These are phyloP conservation scores for Coregonus clupeaformis DNA, from an alignment of 2,113 vertebrate species.

Conservation along the genomic window DNA sequence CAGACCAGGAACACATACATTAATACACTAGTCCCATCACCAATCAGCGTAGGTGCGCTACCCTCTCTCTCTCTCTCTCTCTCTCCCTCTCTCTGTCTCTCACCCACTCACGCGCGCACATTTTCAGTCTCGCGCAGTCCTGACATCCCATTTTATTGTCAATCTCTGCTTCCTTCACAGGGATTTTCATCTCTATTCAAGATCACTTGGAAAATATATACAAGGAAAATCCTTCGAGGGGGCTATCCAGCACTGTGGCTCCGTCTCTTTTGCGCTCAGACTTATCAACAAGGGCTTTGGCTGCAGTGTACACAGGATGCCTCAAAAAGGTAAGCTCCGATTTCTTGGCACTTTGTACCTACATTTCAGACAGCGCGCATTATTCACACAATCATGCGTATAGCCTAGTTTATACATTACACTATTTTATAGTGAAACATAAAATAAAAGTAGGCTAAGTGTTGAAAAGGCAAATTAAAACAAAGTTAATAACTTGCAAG, in stretches of 20 bases:
- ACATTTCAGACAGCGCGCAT: not conserved
- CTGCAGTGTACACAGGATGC: constrained; percentile 79
- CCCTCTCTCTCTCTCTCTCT: constrained; percentile 57
- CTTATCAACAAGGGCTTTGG: constrained; percentile 79
- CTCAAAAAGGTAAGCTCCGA: constrained; percentile 90
- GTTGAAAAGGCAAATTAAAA: not conserved
- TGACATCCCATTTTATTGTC: constrained; percentile 89
- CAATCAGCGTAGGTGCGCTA: constrained; percentile 90
- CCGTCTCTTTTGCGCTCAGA: constrained; percentile 66
- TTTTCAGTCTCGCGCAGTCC: constrained; percentile 65
- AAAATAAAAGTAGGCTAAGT: not conserved
- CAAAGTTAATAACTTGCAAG: not conserved
- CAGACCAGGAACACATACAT: constrained; percentile 77
- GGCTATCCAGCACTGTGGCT: constrained; percentile 71
- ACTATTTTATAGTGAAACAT: not conserved
- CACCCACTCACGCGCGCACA: constrained; percentile 42
- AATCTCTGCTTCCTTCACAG: constrained; percentile 91
- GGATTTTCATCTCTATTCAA: constrained; percentile 78
- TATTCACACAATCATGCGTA: not conserved
- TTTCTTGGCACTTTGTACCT: constrained; percentile 1
- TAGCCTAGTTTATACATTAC: not conserved
- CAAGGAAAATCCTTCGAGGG: constrained; percentile 69
- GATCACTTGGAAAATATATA: constrained; percentile 82
- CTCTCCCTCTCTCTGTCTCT: constrained; percentile 59
- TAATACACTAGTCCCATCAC: constrained; percentile 83